Evolutionary conservation across 2,888 invertebrate genomes (phyloP), one percentile per base, ranked within the genome.

Genomic region (Pediacus dermestoides): DNA sequence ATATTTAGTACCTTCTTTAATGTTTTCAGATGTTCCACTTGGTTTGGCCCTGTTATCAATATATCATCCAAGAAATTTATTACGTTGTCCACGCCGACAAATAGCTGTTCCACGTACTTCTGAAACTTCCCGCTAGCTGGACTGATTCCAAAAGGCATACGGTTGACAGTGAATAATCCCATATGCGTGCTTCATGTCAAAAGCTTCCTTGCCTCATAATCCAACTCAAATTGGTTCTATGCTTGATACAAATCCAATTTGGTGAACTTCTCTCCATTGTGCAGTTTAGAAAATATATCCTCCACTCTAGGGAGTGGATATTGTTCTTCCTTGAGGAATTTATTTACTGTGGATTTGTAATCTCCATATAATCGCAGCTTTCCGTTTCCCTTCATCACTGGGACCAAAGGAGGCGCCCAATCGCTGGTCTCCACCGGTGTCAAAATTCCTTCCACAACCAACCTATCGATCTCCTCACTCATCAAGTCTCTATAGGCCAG

Each of bases 41-140:
- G 28, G 8, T 40, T 46, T 13, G 44, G 34, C 3, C 53, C 54
- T 6, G 54, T 55, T 3, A 60, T 44, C 3, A 55, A 33, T 26
- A 60, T 48, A 22, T 59, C 62, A 31, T 62, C 59, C 13, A 55
- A 42, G 39, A 50, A 64, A 44, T 44, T 47, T 14, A 41, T 55
- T 10, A 52, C 50, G 3, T 42, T 50, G 2, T 50, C 46, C 1
- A 58, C 44, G 7, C 55, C 60, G 25, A 37, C 34, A 8, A 67
- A 36, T 16, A 63, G 38, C 26, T 50, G 39, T 39, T 67, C 66
- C 25, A 64, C 44, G 8, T 49, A 46, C 15, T 45, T 34, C 35
- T 64, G 63, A 39, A 64, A 63, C 28, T 62, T 58, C 2, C 57
- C 10, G 54, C 52, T 7, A 32, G 14, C 32, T 8, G 33, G 3